Evolutionary conservation across 2,888 invertebrate genomes (phyloP), one percentile per base, ranked within the genome.

Genomic region (Drosophila rubida): DNA sequence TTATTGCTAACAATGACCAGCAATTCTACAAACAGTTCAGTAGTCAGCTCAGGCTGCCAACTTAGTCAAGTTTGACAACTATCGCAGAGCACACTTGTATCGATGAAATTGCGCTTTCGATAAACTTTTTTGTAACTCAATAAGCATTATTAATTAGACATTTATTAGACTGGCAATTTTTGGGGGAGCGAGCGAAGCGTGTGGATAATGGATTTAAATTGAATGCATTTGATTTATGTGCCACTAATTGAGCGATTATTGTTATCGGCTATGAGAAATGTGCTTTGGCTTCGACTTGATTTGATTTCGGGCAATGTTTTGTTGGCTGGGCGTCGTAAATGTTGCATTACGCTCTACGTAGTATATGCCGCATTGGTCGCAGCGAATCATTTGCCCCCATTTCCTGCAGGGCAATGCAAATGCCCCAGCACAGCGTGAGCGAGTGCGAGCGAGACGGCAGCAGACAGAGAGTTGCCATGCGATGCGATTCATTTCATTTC

Each of bases 401-500:
- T 60, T 60, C 60, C 60, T 51, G 42, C 11, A 7, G 11, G 14
- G 35, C 23, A 32, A 14, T 35, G 44, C 54, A 46, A 39, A 57
- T 11, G 42, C n/a, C n/a, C 30, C 22, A 30, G n/a, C 27, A 22
- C 7, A 14, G 16, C 14, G 2, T 0, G 16, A 4, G 6, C 4
- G 11, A 9, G 13, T 5, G 1, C 5, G 1, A 4, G 9, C 9
- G 45, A 25, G 4, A 7, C n/a, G 51, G 8, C 41, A n/a, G 1
- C 11, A 2, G 8, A 49, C n/a, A 41, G 22, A 53, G 41, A 23
- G 39, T 27, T 39, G 25, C 25, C 5, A 57, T 48, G 25, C 50
- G 13, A 39, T 39, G 23, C 23, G 44, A 44, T n/a, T 32, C 16
- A 14, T 50, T 69, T 64, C 45, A 49, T 60, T 65, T 46, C 39